These are phyloP conservation scores for Heteromormyrus szaboi DNA, from an alignment of 2,797 vertebrate species.

Conservation along the genomic window DNA sequence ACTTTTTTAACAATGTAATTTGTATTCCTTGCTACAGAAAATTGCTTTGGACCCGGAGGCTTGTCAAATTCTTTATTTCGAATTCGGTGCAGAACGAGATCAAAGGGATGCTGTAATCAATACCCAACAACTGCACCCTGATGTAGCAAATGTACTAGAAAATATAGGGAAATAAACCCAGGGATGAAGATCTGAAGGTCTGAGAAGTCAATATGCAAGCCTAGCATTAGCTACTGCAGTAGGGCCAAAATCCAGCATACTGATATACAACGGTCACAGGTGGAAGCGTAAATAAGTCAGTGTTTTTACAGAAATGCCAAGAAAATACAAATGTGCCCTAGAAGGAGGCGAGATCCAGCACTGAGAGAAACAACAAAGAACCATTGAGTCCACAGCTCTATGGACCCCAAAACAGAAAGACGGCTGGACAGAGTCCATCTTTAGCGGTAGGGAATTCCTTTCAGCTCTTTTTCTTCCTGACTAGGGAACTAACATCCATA, in stretches of 20 bases:
- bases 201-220: neutral
- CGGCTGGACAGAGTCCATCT: neutral
- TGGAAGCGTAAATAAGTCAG: neutral
- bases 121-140: constrained; percentile 15
- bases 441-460: neutral
- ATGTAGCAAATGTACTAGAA: constrained; percentile 14
- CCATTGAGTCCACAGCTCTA: neutral
- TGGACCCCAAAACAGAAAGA: neutral
- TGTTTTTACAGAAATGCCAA: neutral
- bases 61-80: constrained; percentile 1
- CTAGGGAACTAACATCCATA: neutral
- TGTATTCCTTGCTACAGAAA: neutral
- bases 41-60: constrained; percentile 4
- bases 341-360: neutral
- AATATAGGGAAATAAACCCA: constrained; percentile 4
- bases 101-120: constrained; percentile 25
- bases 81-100: constrained; percentile 19
- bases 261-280: neutral
- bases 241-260: neutral
- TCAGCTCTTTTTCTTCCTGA: neutral
- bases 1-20: neutral
- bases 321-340: neutral
- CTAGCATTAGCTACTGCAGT: neutral
- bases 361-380: neutral
- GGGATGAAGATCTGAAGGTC: constrained; percentile 14